Base-by-base conservation (phyloP, 1,140 invertebrate species). In the Scylla paramamosain region DNA sequence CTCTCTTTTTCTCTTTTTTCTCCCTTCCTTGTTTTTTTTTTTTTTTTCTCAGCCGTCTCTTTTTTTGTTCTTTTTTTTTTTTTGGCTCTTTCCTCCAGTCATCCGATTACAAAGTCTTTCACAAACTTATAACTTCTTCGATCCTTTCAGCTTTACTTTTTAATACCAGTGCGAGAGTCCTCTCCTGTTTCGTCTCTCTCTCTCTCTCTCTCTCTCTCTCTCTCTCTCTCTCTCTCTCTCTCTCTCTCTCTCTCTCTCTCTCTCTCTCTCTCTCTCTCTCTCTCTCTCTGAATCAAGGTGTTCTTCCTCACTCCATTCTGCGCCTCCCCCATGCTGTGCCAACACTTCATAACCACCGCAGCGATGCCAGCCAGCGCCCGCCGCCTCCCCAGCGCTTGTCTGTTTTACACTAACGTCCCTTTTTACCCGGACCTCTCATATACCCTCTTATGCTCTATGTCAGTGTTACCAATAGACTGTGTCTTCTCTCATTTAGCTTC, bases 191-290 rank as follows among this genome's bases (percentile, higher is more conserved):
- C 48, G 46, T 31, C 31, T 91, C 10, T 67, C 48, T 77, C 59
- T 91, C 28, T 91, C 59, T 29, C 90, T 59, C 46, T 91, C 28
- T 52, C 25, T 59, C 25, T 67, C 48, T 77, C 59, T 91, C 28
- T 91, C n/a, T 91, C 59, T 91, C 2, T 67, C 48, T 48, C 7
- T 91, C 7, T 67, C 45, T 67, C n/a, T 67, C 45, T 91, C 84
- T 83, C 82, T 83, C 87, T 89, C 32, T 45, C 32, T 45, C 32
- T 45, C 32, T 45, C 39, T 45, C 39, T 45, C 10, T 14, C 32
- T 82, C 91, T 67, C 59, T 92, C 31, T 39, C 59, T 82, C 91
- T 45, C 59, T 48, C 46, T 48, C 46, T 48, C 46, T 48, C 52
- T 59, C 52, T 59, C 52, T 59, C 52, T 59, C 52, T 59, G 20